Evolutionary conservation across 1,140 invertebrate genomes (phyloP).

Genomic region (Cardiocondyla obscurior): DNA sequence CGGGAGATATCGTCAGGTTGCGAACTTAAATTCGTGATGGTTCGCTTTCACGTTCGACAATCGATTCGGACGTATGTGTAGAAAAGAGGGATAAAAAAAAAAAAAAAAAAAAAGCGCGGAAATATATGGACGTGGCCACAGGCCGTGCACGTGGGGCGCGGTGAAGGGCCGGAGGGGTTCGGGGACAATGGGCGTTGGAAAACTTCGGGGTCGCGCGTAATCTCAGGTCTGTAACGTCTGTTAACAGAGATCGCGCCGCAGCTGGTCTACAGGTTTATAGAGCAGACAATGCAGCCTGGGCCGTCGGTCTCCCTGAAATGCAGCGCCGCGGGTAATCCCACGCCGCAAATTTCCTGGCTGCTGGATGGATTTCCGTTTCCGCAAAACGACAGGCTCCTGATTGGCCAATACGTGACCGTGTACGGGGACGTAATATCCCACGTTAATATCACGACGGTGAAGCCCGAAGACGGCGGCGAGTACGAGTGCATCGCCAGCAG

Average conservation of each 20-base stretch:
- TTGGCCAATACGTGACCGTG: conserved; percentile 88
- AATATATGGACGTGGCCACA: background rate
- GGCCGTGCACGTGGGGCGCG: no score
- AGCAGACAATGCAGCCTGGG: conserved; percentile 86
- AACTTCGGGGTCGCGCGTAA: conserved; percentile 49
- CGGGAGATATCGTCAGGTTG: conserved; percentile 26
- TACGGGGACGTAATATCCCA: conserved; percentile 89
- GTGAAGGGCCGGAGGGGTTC: no score
- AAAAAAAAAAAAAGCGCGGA: background rate
- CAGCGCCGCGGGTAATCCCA: conserved; percentile 87
- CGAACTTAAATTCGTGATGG: conserved; percentile 43
- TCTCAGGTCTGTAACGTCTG: conserved; percentile 63
- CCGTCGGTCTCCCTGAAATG: conserved; percentile 87
- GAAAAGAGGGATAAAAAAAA: background rate
- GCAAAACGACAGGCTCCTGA: conserved; percentile 86
- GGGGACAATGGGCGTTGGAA: conserved; percentile 41
- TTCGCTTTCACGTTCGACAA: conserved; percentile 27
- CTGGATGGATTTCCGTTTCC: conserved; percentile 85
- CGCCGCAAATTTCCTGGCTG: conserved; percentile 86
- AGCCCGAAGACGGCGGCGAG: conserved; percentile 89
- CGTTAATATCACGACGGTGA: conserved; percentile 89
- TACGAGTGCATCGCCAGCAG: conserved; percentile 89
- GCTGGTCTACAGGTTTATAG: conserved; percentile 85
- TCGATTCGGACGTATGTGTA: conserved; percentile 22
- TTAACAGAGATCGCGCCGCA: conserved; percentile 85